phyloP scores from a whole-genome alignment of 2,113 vertebrate species.

The Megaceryle torquata region DNA sequence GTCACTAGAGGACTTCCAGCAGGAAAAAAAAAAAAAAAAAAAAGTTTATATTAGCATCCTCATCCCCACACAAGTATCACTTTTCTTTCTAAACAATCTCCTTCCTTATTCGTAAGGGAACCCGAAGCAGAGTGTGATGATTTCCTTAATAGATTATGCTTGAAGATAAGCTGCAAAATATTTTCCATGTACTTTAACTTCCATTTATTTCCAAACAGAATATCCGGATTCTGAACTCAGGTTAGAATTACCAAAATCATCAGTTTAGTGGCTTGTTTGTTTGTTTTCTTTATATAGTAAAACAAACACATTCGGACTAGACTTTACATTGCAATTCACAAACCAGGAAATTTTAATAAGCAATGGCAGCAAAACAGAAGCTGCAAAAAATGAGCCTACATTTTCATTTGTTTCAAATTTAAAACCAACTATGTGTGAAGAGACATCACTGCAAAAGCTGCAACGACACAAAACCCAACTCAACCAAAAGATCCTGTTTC shows the following conservation, averaged over 20 bases:
- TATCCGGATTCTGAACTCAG: background rate
- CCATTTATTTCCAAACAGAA: slow-evolving; percentile 3
- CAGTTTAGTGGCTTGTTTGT: background rate
- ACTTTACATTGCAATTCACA: background rate
- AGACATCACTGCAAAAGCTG: background rate
- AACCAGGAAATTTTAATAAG: background rate
- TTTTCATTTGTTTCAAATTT: background rate
- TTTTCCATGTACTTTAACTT: slow-evolving; percentile 9
- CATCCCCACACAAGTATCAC: accelerated
- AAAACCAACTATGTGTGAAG: background rate
- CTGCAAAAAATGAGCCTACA: background rate
- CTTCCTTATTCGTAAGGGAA: background rate
- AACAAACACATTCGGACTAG: background rate
- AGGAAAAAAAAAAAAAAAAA: background rate
- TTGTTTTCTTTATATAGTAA: background rate
- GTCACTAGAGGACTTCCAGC: background rate
- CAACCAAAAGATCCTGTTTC: background rate
- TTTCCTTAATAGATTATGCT: background rate
- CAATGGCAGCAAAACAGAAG: background rate
- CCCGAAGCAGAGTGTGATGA: background rate
- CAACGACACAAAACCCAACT: background rate
- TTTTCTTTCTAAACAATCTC: background rate
- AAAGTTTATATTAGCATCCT: background rate
- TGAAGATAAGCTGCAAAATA: background rate
- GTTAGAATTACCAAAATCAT: background rate